phyloP scores from a whole-genome alignment of 2,797 vertebrate genomes.

The Anguilla marmorata region DNA sequence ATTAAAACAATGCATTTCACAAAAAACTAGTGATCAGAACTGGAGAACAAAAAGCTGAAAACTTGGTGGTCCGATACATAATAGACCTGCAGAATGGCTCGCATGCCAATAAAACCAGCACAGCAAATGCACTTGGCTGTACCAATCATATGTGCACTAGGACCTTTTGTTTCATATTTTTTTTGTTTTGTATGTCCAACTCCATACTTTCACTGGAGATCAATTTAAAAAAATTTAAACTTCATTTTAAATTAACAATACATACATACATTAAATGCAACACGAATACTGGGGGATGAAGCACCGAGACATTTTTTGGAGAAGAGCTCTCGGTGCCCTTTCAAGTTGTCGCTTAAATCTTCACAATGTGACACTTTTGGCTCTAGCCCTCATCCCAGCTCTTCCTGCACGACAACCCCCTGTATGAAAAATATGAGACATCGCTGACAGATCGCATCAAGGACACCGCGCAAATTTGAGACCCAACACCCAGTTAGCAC shows the following conservation, averaged over 20 bases:
- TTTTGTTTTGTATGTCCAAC: not conserved
- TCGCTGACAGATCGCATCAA: constrained; percentile 82
- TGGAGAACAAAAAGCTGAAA: not conserved
- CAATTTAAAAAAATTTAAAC: not conserved
- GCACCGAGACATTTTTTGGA: not conserved
- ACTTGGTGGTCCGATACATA: not conserved
- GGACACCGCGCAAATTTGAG: constrained; percentile 81
- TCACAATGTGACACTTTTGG: constrained; percentile 62
- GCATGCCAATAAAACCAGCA: not conserved
- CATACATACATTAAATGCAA: not conserved
- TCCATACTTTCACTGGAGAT: not conserved
- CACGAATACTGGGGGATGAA: not conserved
- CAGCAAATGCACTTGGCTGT: not conserved
- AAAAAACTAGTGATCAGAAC: not conserved
- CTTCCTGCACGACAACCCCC: constrained; percentile 42
- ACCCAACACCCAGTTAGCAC: constrained; percentile 85
- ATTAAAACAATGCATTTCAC: not conserved
- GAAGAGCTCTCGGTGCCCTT: not conserved
- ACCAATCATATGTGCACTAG: not conserved
- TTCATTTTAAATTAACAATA: not conserved
- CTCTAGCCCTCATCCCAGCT: constrained; percentile 53
- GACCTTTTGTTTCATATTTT: not conserved
- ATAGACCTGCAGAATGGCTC: not conserved
- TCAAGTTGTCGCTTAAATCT: constrained; percentile 9
- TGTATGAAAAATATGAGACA: constrained; percentile 77